phyloP scores from a whole-genome alignment of 2,888 invertebrate species.

The Agrotis exclamationis region DNA sequence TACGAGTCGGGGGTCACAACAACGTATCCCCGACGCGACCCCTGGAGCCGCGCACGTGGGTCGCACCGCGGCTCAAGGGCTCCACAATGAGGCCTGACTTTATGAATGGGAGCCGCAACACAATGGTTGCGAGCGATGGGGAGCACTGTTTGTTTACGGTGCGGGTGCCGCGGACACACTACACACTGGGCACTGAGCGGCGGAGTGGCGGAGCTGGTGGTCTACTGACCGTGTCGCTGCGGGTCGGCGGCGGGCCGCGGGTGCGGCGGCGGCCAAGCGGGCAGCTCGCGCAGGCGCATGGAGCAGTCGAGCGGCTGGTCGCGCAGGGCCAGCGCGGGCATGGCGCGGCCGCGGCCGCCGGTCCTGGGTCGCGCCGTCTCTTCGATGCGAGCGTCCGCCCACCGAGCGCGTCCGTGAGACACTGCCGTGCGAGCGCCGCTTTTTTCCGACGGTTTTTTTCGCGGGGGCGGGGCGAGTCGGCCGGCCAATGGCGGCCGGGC shows the following conservation, averaged over 20 bases:
- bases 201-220: constrained; percentile 35
- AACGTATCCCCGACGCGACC: constrained; percentile 64
- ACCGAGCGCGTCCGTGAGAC: constrained; percentile 85
- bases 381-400: constrained; percentile 84
- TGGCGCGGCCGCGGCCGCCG: constrained; percentile 91
- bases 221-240: constrained; percentile 84
- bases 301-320: constrained; percentile 94
- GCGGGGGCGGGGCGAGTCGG: constrained; percentile 85
- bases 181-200: constrained; percentile 53
- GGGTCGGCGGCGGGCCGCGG: constrained; percentile 65
- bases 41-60: constrained; percentile 57
- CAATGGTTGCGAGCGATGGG: constrained; percentile 40
- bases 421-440: constrained; percentile 85
- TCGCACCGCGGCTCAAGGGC: constrained; percentile 57
- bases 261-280: constrained; percentile 86
- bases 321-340: constrained; percentile 93
- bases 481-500: constrained; percentile 79
- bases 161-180: constrained; percentile 45
- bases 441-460: constrained; percentile 85
- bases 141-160: constrained; percentile 57
- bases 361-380: constrained; percentile 88
- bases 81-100: constrained; percentile 35
- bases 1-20: constrained; percentile 48
- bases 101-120: constrained; percentile 54
- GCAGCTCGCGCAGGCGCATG: constrained; percentile 91